These are phyloP conservation scores for Psittacus erithacus DNA, from an alignment of 2,113 vertebrate species.

Conservation along the genomic window DNA sequence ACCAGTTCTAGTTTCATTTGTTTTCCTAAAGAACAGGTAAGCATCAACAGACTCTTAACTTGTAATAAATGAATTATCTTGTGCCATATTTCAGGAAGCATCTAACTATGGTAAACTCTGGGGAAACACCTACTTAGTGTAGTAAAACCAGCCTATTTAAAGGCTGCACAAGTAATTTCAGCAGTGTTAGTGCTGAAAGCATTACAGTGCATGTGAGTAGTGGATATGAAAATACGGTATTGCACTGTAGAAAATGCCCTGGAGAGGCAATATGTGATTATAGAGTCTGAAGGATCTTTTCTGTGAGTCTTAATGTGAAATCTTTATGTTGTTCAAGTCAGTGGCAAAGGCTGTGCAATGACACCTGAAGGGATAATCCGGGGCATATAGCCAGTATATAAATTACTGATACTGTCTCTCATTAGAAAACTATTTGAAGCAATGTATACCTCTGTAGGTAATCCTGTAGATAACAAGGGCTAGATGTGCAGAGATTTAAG, in stretches of 20 bases:
- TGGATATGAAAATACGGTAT: constrained; percentile 54
- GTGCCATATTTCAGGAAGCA: neutral
- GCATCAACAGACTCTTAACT: neutral
- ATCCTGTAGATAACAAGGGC: neutral
- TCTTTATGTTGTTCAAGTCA: neutral
- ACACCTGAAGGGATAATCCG: neutral
- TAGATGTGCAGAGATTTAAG: neutral
- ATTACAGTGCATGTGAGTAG: constrained; percentile 33
- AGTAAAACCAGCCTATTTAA: constrained; percentile 31
- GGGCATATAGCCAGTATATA: neutral
- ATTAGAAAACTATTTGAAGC: constrained; percentile 12
- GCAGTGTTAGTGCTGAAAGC: constrained; percentile 24
- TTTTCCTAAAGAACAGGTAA: constrained; percentile 22
- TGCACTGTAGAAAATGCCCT: constrained; percentile 52
- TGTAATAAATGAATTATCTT: neutral
- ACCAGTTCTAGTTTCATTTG: neutral
- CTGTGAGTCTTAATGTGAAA: constrained; percentile 45
- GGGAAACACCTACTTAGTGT: neutral
- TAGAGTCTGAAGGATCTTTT: constrained; percentile 50
- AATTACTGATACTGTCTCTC: constrained; percentile 20
- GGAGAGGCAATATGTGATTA: constrained; percentile 55
- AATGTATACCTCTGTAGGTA: neutral
- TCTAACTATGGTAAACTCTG: constrained; percentile 11
- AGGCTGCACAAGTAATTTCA: constrained; percentile 36
- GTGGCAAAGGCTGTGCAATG: neutral